A percentile compares a stretch with the other conserved stretches of the same genome.
phyloP scores from a whole-genome alignment of 2,113 vertebrate genomes.

The Theropithecus gelada region DNA sequence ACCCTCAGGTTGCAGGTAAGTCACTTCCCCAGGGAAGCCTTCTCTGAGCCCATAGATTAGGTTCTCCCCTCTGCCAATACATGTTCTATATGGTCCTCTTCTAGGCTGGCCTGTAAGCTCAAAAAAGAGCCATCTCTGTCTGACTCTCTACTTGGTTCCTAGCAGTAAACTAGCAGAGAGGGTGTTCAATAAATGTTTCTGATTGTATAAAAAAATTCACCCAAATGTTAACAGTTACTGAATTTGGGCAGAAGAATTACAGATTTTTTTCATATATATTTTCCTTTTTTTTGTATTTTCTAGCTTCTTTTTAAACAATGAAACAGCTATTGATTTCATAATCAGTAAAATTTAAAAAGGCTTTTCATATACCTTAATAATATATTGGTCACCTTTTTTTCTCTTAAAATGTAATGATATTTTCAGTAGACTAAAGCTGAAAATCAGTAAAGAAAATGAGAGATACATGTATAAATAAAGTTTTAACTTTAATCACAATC shows the following conservation, averaged over 20 bases:
- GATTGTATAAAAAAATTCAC: conserved; percentile 25
- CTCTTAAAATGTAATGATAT: background rate
- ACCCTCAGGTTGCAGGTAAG: background rate
- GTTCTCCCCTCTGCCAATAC: background rate
- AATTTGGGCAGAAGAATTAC: background rate
- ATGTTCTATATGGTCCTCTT: background rate
- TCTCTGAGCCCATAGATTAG: background rate
- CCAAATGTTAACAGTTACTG: conserved; percentile 34
- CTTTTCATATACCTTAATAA: background rate
- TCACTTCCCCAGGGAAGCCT: background rate
- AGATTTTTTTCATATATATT: background rate
- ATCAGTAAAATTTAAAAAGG: conserved; percentile 9
- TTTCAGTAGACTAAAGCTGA: conserved; percentile 42
- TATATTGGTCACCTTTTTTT: conserved; percentile 8
- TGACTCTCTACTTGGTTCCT: background rate
- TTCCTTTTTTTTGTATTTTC: background rate
- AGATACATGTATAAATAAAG: conserved; percentile 25
- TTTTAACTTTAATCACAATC: conserved; percentile 22
- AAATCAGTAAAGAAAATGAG: conserved; percentile 32
- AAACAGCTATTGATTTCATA: conserved; percentile 24
- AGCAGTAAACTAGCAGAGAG: background rate
- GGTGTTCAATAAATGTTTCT: conserved; percentile 10
- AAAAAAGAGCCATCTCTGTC: background rate
- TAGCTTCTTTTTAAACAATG: background rate
- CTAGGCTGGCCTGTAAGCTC: background rate